Evolutionary conservation across 2,888 invertebrate species (phyloP).

Genomic region (Merodon equestris): DNA sequence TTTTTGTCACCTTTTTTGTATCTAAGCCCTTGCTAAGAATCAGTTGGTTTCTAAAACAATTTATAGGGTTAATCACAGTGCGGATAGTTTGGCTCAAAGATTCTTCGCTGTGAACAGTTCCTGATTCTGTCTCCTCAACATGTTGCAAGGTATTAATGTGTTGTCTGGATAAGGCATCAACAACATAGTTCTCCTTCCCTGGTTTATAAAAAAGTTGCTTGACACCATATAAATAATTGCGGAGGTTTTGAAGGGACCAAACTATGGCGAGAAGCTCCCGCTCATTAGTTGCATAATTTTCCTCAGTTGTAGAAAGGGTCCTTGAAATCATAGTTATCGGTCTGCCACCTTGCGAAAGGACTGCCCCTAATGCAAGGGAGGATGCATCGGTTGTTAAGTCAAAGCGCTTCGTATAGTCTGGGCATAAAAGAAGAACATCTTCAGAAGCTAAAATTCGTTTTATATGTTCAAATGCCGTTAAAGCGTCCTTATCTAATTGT

Average conservation of each 20-base stretch:
- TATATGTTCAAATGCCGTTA: slow-evolving; percentile 3
- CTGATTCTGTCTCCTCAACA: slow-evolving; percentile 25
- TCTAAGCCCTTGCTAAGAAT: slow-evolving; percentile 2
- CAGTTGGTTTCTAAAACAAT: slow-evolving; percentile 24
- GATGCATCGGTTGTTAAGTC: slow-evolving; percentile 71
- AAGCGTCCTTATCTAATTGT: slow-evolving; percentile 14
- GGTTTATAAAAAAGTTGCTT: slow-evolving; percentile 25
- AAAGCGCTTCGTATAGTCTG: slow-evolving; percentile 72
- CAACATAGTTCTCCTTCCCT: slow-evolving; percentile 17
- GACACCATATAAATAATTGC: slow-evolving; percentile 73
- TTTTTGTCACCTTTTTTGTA: slow-evolving; percentile 10
- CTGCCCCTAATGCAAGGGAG: slow-evolving; percentile 70
- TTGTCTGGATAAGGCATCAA: slow-evolving; percentile 15
- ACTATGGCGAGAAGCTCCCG: slow-evolving; percentile 74
- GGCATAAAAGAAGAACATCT: slow-evolving; percentile 57
- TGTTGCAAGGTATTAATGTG: slow-evolving; percentile 14
- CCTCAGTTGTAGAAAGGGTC: slow-evolving; percentile 68
- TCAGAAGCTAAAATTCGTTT: slow-evolving; percentile 24
- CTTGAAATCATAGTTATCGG: slow-evolving; percentile 72
- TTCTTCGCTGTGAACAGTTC: slow-evolving; percentile 23
- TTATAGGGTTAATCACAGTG: slow-evolving; percentile 10
- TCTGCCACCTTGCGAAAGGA: slow-evolving; percentile 70
- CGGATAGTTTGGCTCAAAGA: slow-evolving; percentile 11
- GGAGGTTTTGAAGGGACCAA: slow-evolving; percentile 73
- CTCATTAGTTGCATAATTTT: slow-evolving; percentile 72